Percentiles rank a stretch among this genome's conserved stretches.
phyloP scores from a whole-genome alignment of 92 coral and sea anemone species.

The Palythoa grandis region DNA sequence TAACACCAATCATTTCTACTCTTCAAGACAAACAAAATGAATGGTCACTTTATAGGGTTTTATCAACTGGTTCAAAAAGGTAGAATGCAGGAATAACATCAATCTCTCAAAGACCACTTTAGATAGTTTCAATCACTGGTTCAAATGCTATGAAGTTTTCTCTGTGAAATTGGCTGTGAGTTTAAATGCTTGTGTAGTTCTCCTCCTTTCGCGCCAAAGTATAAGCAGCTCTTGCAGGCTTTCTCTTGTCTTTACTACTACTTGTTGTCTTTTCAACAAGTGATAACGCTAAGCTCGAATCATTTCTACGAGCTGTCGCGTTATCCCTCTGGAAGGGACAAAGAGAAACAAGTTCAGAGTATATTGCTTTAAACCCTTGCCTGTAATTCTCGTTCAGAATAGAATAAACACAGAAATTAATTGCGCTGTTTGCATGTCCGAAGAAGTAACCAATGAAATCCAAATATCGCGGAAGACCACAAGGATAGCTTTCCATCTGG shows the following conservation, averaged over 20 bases:
- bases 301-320: not conserved
- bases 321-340: not conserved
- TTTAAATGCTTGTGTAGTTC: no score
- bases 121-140: no score
- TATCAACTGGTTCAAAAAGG: no score
- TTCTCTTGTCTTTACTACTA: not conserved
- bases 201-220: no score
- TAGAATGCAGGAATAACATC: no score
- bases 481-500: constrained; percentile 50
- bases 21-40: no score
- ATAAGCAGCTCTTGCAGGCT: no score
- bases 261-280: constrained; percentile 8
- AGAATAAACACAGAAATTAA: constrained; percentile 73
- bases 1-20: no score
- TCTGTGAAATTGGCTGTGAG: no score
- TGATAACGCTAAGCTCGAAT: constrained; percentile 17
- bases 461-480: constrained; percentile 74
- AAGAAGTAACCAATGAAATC: constrained; percentile 77
- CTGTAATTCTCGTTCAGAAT: constrained; percentile 60
- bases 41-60: no score
- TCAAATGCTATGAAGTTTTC: no score
- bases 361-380: constrained; percentile 37
- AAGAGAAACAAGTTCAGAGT: constrained; percentile 12
- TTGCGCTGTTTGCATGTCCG: constrained; percentile 77
- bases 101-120: no score